Base-by-base conservation (phyloP, 2,797 vertebrate species). In the Tapirus indicus region DNA sequence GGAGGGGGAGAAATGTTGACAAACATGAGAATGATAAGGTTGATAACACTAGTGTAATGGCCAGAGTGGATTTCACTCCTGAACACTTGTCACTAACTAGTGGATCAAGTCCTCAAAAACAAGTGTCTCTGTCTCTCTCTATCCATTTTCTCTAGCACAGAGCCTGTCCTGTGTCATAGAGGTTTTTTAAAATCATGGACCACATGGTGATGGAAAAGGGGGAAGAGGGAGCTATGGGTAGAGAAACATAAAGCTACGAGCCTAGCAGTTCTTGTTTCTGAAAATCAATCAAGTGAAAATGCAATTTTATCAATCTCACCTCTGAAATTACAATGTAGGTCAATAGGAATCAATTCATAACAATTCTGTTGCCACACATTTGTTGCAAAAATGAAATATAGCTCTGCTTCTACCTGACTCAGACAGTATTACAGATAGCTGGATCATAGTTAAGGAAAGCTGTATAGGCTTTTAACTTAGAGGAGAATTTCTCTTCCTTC, bases 211-310 rank as follows among this genome's bases (percentile, higher is more conserved):
- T 47, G 38, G 54, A 16, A 68, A 75, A 85, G 23, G 20, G 29
- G 8, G 35, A 74, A 74, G 60, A 47, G 38, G 77, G 32, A 49
- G 12, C 21, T 88, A 78, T 84, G 5, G 21, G 8, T 35, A 64
- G 44, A 77, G 23, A 96, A 89, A 78, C 66, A 60, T 41, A 74
- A 86, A 83, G 41, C 58, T 56, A 60, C 27, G 79, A 80, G 32
- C 77, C 77, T 56, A 44, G 75, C 49, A 62, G 20, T 32, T 71
- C 44, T 54, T 87, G 54, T 84, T 92, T 78, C 80, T 72, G 25
- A 88, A 95, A 96, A 85, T 68, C 25, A 91, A 9, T 95, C 35
- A 92, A 97, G 85, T 0, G 0, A 77, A 93, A 93, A 87, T 90
- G 27, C 32, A 87, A 0, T 92, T 91, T 72, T 79, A 74, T 87